phyloP scores from a whole-genome alignment of 1,140 invertebrate species.

The Mizuhopecten yessoensis region DNA sequence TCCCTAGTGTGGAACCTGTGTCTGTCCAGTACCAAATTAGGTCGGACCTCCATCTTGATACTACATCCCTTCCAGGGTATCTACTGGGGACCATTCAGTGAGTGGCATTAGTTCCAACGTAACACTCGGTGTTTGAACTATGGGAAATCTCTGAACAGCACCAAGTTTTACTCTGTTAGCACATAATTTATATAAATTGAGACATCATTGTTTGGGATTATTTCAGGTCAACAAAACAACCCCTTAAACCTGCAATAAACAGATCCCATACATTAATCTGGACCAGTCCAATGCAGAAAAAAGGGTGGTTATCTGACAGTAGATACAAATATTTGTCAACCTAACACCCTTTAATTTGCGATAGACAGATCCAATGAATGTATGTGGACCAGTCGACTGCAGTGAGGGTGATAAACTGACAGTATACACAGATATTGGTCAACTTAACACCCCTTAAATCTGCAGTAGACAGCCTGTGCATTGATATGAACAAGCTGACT shows the following conservation, averaged over 20 bases:
- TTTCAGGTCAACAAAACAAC: neutral
- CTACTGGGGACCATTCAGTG: neutral
- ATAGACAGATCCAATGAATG: neutral
- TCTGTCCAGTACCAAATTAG: neutral
- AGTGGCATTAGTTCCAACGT: neutral
- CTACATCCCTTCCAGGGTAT: neutral
- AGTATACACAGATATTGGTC: neutral
- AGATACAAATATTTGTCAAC: neutral
- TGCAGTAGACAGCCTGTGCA: neutral
- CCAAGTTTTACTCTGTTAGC: neutral
- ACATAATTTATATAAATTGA: slow-evolving; percentile 11
- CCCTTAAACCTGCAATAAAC: slow-evolving; percentile 23
- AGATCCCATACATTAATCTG: neutral
- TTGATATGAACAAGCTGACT: neutral
- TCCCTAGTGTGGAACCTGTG: slow-evolving; percentile 20
- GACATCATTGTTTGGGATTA: neutral
- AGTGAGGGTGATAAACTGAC: neutral
- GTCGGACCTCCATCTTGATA: neutral
- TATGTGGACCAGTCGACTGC: neutral
- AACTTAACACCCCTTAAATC: neutral
- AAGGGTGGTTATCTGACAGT: neutral
- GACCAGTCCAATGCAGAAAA: neutral
- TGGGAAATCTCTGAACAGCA: neutral
- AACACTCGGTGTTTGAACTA: neutral
- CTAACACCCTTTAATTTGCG: neutral